Conservation (phyloP, 2,797 vertebrate genomes). For the Borostomias antarcticus region DNA sequence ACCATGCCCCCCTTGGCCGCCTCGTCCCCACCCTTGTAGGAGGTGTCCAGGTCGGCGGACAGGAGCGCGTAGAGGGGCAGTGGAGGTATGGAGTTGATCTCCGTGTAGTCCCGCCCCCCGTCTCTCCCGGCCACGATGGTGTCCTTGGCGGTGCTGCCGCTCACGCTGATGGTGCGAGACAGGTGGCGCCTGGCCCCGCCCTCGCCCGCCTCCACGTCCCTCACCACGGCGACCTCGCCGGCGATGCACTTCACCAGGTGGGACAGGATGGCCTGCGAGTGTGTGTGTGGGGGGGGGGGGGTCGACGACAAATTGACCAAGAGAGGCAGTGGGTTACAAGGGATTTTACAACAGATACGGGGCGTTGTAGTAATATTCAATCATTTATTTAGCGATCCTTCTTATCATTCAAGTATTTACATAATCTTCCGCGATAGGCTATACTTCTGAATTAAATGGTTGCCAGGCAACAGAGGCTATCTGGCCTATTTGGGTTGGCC, state of each 20-base stretch:
- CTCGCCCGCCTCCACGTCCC: conserved; percentile 91
- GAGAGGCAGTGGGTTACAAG: neutral
- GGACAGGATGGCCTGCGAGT: conserved; percentile 89
- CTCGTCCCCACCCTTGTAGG: conserved; percentile 88
- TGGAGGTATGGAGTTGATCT: conserved; percentile 98
- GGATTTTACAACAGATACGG: no score
- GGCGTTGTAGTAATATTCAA: no score
- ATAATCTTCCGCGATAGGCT: no score
- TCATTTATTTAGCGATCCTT: no score
- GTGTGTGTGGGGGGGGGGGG: neutral
- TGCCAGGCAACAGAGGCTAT: no score
- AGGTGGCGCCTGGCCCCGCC: conserved; percentile 90
- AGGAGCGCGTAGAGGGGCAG: conserved; percentile 91
- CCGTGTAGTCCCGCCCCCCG: conserved; percentile 94
- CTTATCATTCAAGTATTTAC: no score
- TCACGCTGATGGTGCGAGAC: conserved; percentile 97
- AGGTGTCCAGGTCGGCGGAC: conserved; percentile 90
- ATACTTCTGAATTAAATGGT: no score
- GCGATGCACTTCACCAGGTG: conserved; percentile 98
- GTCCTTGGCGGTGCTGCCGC: conserved; percentile 96
- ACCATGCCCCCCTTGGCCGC: conserved; percentile 78
- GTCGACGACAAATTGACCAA: neutral
- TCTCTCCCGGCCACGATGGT: conserved; percentile 94
- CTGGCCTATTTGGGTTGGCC: no score
- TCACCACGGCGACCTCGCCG: conserved; percentile 94